Evolutionary conservation across 1,140 invertebrate species (phyloP).

Genomic region (Anoplophora glabripennis): DNA sequence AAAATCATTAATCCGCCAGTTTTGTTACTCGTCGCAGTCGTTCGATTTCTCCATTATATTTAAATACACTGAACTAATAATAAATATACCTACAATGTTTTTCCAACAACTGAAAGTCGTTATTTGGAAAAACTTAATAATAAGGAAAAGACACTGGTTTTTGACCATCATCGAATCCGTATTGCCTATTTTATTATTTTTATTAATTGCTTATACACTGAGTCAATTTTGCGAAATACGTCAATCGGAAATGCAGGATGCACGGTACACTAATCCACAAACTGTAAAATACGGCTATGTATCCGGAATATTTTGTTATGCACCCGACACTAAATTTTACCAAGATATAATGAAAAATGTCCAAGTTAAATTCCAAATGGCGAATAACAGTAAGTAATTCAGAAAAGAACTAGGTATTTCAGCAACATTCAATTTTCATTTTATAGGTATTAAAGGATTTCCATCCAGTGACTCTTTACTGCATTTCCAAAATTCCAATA

Average conservation of each 20-base stretch:
- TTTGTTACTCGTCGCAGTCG: too few species aligned
- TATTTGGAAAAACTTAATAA: conserved; percentile 50
- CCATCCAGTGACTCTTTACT: conserved; percentile 24
- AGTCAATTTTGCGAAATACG: conserved; percentile 34
- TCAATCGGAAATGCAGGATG: conserved; percentile 31
- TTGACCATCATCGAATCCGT: conserved; percentile 49
- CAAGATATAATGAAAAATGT: conserved; percentile 44
- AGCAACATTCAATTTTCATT: conserved; percentile 9
- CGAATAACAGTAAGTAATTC: conserved; percentile 42
- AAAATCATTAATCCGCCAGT: too few species aligned
- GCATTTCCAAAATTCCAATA: conserved; percentile 22
- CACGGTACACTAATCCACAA: conserved; percentile 27
- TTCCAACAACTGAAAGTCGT: conserved; percentile 35
- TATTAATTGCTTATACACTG: conserved; percentile 40
- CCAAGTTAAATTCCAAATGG: conserved; percentile 41
- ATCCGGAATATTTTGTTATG: conserved; percentile 43
- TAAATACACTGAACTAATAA: too few species aligned
- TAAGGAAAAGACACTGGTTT: conserved; percentile 48
- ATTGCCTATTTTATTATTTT: conserved; percentile 45
- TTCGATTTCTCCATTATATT: too few species aligned
- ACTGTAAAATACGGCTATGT: conserved; percentile 20
- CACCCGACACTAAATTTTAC: conserved; percentile 42
- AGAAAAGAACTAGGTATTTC: conserved; percentile 4
- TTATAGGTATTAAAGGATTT: conserved; percentile 33
- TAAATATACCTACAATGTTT: conserved; percentile 5